These are phyloP conservation scores for Syrmaticus mikado DNA, from an alignment of 2,113 vertebrate species.

Conservation along the genomic window DNA sequence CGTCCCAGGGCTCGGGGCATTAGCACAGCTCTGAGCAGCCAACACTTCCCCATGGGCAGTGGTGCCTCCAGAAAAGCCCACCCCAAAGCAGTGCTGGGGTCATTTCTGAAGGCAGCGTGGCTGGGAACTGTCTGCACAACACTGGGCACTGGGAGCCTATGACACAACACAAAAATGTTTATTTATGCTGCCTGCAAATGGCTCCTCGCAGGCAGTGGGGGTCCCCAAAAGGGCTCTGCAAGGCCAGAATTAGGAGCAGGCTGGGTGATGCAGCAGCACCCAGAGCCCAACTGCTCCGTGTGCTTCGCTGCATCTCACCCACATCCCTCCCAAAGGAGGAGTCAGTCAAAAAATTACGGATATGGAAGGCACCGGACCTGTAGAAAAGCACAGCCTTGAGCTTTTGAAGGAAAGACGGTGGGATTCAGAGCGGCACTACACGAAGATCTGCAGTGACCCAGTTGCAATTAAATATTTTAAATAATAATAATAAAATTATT, in stretches of 20 bases:
- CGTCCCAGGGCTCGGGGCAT: neutral
- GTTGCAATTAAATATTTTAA: neutral
- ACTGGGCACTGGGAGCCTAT: neutral
- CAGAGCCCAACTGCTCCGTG: neutral
- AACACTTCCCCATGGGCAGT: neutral
- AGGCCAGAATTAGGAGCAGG: neutral
- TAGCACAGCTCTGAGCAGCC: rapidly evolving
- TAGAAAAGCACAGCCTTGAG: neutral
- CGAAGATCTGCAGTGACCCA: neutral
- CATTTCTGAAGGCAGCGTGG: neutral
- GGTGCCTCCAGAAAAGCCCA: neutral
- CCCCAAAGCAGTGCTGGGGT: neutral
- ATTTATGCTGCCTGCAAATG: neutral
- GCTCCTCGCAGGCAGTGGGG: neutral
- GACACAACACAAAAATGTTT: neutral
- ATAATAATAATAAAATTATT: neutral
- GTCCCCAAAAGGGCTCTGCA: neutral
- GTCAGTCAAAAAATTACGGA: neutral
- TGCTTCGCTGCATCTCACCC: neutral
- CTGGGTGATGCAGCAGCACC: neutral
- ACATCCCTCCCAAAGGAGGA: neutral
- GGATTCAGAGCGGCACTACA: neutral
- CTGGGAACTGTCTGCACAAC: neutral
- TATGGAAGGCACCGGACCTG: neutral
- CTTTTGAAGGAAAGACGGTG: neutral